Percentiles rank a stretch among this genome's conserved stretches.
Conservation (phyloP, 2,797 vertebrate genomes). For the Enteromius viviparus region DNA sequence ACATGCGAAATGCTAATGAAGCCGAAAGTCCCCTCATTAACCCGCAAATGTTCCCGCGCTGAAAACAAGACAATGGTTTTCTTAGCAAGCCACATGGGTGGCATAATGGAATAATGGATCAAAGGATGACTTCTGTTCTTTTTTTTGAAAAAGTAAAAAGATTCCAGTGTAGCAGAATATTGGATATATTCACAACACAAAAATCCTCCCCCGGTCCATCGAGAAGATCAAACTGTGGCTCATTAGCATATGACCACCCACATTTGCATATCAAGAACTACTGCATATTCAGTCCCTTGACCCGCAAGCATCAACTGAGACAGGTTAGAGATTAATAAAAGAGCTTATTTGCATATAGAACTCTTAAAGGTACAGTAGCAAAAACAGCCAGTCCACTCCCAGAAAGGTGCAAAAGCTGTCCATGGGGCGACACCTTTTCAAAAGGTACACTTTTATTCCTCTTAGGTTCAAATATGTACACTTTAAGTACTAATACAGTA, state of each 20-base stretch:
- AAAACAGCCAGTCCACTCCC: neutral
- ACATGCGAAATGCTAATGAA: slow-evolving; percentile 42
- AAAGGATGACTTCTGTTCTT: neutral
- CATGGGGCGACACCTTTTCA: no score
- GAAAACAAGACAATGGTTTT: slow-evolving; percentile 11
- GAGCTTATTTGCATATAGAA: neutral
- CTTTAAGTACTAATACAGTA: no score
- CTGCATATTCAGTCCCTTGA: neutral
- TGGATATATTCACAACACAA: neutral
- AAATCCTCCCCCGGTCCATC: neutral
- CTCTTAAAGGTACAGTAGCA: neutral
- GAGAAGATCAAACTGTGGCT: neutral
- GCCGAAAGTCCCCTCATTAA: slow-evolving; percentile 46
- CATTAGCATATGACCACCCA: neutral
- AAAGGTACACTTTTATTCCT: no score
- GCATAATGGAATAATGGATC: neutral
- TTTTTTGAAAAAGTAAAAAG: neutral
- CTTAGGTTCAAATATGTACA: no score
- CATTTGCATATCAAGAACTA: neutral
- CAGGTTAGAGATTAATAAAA: neutral
- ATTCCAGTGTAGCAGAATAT: neutral
- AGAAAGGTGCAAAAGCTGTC: no score
- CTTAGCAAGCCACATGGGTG: neutral
- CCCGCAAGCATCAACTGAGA: neutral
- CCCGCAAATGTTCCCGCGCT: slow-evolving; percentile 21